A percentile compares a stretch with the other conserved stretches of the same genome.
Evolutionary conservation across 2,888 invertebrate genomes (phyloP).

Genomic region (Labia minor): DNA sequence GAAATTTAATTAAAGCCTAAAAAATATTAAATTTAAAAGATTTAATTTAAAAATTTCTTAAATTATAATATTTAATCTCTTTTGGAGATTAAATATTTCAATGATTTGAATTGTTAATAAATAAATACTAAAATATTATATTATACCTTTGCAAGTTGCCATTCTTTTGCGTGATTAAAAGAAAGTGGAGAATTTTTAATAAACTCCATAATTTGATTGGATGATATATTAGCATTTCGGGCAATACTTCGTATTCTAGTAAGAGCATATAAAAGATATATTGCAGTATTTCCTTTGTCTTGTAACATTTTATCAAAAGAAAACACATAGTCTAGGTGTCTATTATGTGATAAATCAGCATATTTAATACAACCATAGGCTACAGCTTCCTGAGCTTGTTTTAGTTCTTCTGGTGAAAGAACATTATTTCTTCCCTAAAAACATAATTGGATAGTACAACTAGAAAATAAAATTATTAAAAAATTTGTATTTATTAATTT

Average conservation of each 20-base stretch:
- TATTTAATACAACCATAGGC: constrained; percentile 99
- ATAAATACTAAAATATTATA: too few species aligned
- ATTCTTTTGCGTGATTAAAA: constrained; percentile 82
- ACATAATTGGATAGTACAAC: too few species aligned
- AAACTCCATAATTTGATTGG: constrained; percentile 50
- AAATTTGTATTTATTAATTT: too few species aligned
- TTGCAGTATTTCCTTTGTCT: constrained; percentile 97
- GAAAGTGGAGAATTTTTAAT: constrained; percentile 49
- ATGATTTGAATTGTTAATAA: too few species aligned
- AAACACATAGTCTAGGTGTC: constrained; percentile 90
- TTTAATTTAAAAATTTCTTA: not conserved
- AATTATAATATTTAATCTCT: too few species aligned
- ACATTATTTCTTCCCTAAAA: constrained; percentile 61
- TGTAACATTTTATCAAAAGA: constrained; percentile 99
- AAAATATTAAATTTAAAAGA: not conserved
- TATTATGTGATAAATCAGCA: constrained; percentile 88
- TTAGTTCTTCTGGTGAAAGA: constrained; percentile 67
- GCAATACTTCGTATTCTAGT: constrained; percentile 89
- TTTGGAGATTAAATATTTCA: too few species aligned
- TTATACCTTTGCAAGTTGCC: constrained; percentile 77
- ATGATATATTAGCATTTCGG: constrained; percentile 58
- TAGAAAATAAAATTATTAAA: too few species aligned
- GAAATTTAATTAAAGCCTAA: constrained; percentile 62
- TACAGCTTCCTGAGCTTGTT: constrained; percentile 74
- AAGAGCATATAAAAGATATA: constrained; percentile 88